A percentile compares a stretch with the other conserved stretches of the same genome.
Conservation (phyloP, 2,888 invertebrate genomes). For the Pyrrhosoma nymphula region DNA sequence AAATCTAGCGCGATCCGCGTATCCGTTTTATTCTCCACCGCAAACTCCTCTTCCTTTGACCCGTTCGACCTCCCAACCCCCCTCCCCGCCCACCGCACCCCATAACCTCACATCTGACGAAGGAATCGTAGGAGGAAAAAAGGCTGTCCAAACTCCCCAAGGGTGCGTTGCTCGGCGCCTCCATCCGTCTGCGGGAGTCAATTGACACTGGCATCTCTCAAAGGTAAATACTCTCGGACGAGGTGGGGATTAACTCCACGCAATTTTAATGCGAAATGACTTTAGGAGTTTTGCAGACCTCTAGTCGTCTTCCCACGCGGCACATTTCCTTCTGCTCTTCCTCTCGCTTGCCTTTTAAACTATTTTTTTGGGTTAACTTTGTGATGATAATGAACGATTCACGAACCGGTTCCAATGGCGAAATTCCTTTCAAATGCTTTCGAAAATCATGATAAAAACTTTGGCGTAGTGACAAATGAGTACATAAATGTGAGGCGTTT, state of each 20-base stretch:
- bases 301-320: background rate
- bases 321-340: background rate
- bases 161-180: background rate
- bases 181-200: background rate
- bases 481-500: too few relatives aligned
- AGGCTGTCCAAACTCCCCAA: background rate
- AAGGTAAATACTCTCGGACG: conserved; percentile 11
- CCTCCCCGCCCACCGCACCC: background rate
- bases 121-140: background rate
- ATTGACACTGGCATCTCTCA: background rate
- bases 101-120: background rate
- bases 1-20: too few relatives aligned
- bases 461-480: too few relatives aligned
- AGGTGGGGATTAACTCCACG: background rate
- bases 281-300: background rate
- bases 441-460: too few relatives aligned
- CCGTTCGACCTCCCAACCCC: background rate
- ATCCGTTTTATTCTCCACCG: too few relatives aligned
- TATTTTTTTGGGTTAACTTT: too few relatives aligned
- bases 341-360: too few relatives aligned
- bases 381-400: too few relatives aligned
- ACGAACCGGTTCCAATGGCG: too few relatives aligned
- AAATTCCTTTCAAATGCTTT: too few relatives aligned
- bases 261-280: background rate
- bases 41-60: background rate